Evolutionary conservation across 1,140 invertebrate genomes (phyloP).

Genomic region (Platyura marginata): DNA sequence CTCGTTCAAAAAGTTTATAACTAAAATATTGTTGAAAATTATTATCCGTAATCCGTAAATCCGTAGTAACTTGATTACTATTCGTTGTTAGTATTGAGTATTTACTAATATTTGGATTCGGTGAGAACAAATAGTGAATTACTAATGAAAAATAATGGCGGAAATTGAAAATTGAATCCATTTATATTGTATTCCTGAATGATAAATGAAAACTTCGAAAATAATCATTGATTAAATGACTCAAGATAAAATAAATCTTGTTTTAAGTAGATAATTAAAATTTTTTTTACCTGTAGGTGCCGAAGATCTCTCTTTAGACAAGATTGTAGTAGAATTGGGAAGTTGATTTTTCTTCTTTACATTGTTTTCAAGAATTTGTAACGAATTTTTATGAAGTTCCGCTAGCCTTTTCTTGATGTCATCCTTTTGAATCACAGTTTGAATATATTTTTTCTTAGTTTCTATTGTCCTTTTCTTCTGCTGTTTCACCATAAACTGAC

Average conservation of each 20-base stretch:
- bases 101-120: too few relatives aligned
- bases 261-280: background rate
- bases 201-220: background rate
- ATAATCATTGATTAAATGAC: background rate
- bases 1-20: too few relatives aligned
- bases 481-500: slow-evolving; percentile 3
- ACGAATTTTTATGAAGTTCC: slow-evolving; percentile 7
- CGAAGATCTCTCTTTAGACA: background rate
- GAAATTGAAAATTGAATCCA: too few relatives aligned
- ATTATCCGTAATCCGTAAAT: too few relatives aligned
- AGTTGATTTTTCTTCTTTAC: slow-evolving; percentile 3
- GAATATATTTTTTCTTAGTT: background rate
- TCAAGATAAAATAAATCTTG: background rate
- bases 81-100: too few relatives aligned
- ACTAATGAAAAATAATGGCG: too few relatives aligned
- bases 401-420: slow-evolving; percentile 10
- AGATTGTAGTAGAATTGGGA: background rate
- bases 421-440: slow-evolving; percentile 1
- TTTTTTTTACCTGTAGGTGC: background rate
- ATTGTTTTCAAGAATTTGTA: slow-evolving; percentile 8
- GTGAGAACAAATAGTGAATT: too few relatives aligned
- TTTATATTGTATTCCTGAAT: background rate
- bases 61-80: too few relatives aligned
- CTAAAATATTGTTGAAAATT: too few relatives aligned
- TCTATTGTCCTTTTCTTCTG: slow-evolving; percentile 1